These are phyloP conservation scores for Balanococcus diminutus DNA, from an alignment of 2,888 invertebrate genomes.

Conservation along the genomic window DNA sequence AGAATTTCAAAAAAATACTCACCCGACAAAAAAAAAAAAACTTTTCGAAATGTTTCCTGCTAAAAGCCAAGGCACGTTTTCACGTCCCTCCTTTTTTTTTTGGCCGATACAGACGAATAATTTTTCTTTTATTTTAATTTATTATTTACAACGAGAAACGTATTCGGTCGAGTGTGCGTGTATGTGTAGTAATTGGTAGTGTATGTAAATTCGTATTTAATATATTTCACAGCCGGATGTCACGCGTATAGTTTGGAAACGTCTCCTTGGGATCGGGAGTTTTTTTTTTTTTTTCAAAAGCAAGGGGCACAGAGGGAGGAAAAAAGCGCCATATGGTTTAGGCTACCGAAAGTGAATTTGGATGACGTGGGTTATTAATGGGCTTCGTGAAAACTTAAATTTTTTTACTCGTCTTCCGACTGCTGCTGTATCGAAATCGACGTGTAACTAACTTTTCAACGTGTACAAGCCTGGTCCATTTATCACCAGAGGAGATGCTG, in stretches of 20 bases:
- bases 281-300: too few species aligned
- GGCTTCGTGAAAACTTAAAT: constrained; percentile 36
- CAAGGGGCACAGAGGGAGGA: not conserved
- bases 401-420: not conserved
- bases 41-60: not conserved
- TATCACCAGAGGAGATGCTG: not conserved
- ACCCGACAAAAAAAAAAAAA: not conserved
- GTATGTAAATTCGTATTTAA: constrained; percentile 39
- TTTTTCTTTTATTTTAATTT: constrained; percentile 33
- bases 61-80: not conserved
- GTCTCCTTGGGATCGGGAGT: not conserved
- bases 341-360: not conserved
- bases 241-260: constrained; percentile 32
- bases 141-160: not conserved
- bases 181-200: not conserved
- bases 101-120: not conserved
- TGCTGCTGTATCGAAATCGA: not conserved
- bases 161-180: not conserved
- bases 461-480: not conserved
- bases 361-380: constrained; percentile 24
- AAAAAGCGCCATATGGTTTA: constrained; percentile 26
- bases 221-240: constrained; percentile 40
- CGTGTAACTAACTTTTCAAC: not conserved
- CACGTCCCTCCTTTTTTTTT: not conserved
- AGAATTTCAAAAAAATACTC: not conserved